Percentiles rank a stretch among this genome's conserved stretches.
Conservation (phyloP, 2,888 invertebrate species). For the Acronicta leporina region DNA sequence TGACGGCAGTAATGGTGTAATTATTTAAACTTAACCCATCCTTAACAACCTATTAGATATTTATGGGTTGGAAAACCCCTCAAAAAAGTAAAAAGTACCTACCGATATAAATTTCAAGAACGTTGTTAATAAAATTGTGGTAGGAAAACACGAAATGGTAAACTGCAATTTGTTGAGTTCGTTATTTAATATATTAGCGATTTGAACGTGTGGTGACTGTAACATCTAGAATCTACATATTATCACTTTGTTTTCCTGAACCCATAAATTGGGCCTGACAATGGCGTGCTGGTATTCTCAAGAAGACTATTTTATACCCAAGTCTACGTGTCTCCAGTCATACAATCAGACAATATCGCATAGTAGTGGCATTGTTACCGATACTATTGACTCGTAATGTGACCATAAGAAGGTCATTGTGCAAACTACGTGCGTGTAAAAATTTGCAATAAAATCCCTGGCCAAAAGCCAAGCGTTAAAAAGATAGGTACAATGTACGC, state of each 20-base stretch:
- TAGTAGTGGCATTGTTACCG: conserved; percentile 41
- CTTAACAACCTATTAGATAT: no score
- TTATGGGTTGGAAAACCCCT: no score
- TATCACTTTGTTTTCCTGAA: conserved; percentile 23
- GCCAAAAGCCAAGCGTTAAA: conserved; percentile 38
- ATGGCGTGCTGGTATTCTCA: conserved; percentile 26
- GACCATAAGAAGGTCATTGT: conserved; percentile 44
- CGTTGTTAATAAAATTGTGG: no score
- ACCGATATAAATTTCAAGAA: no score
- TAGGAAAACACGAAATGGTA: no score
- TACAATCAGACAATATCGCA: conserved; percentile 39
- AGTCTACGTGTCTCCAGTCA: conserved; percentile 54
- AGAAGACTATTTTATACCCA: conserved; percentile 22
- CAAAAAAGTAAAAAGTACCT: no score
- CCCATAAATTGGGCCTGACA: conserved; percentile 9
- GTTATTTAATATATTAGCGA: not conserved
- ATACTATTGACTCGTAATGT: conserved; percentile 36
- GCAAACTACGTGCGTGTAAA: conserved; percentile 40
- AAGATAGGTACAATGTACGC: conserved; percentile 19
- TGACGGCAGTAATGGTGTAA: no score
- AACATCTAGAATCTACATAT: not conserved
- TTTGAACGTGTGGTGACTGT: not conserved
- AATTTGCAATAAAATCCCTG: conserved; percentile 38
- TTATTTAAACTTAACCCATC: no score
- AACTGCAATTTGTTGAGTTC: not conserved